Evolutionary conservation across 2,797 vertebrate genomes (phyloP), one percentile per base, ranked within the genome.

Genomic region (Crossoptilon crossoptilon): DNA sequence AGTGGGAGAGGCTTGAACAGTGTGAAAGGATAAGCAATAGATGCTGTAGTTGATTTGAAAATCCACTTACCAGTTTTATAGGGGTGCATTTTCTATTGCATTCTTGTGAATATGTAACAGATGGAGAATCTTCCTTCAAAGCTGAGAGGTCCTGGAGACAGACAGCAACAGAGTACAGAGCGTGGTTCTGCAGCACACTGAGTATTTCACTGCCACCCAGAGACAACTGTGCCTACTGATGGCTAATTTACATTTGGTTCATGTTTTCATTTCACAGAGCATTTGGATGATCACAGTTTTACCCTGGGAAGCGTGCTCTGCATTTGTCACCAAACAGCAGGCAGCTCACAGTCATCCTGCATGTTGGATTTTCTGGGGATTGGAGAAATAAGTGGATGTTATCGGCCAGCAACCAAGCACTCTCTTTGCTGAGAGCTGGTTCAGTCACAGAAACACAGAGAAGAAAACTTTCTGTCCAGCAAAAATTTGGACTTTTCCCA

Each of bases 151-250:
- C 23, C 13, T 26, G 39, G 49, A 55, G 35, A 59, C 12, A n/a
- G 21, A n/a, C 24, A 5, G 6, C 10, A 37, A 21, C 8, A 27
- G 10, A 55, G 64, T n/a, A 64, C 5, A 70, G 26, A 10, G 18
- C 31, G 67, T 8, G 15, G 12, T 5, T 43, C 11, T 41, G 27
- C 2, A 31, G 0, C 0, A 3, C 0, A 6, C 4, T 1, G 31
- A 70, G 29, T 18, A 31, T 46, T 62, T 53, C 70, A 23, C 8
- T 11, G 18, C 12, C 55, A 21, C 8, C 51, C 59, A 82, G 55
- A 49, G 49, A 37, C 12, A 35, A 8, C 4, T 27, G 46, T 43
- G 33, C 19, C 10, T 6, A 33, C 9, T 0, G 1, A 17, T 18
- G 6, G 4, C 11, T 53, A 7, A 7, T 24, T 51, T 59, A 67